Evolutionary conservation across 2,797 vertebrate species (phyloP).

Genomic region (Euthynnus affinis): DNA sequence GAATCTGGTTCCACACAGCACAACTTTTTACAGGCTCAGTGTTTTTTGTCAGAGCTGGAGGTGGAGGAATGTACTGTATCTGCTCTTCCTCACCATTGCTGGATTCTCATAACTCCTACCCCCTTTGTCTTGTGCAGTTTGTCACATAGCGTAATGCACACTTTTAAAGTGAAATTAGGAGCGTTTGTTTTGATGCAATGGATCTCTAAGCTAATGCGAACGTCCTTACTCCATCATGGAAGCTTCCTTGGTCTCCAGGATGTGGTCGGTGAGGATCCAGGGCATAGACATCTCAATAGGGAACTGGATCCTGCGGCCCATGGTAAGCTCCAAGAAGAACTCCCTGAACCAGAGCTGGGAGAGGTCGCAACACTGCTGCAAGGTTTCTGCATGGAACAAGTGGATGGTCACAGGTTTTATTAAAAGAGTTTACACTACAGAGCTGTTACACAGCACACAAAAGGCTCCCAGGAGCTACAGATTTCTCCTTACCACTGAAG

Average conservation of each 20-base stretch:
- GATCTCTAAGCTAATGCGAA: background rate
- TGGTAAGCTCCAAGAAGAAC: conserved; percentile 97
- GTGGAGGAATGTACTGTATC: background rate
- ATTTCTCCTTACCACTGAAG: conserved; percentile 93
- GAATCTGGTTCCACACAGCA: too few relatives aligned
- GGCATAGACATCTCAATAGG: conserved; percentile 99
- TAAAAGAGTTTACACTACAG: background rate
- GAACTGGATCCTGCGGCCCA: conserved; percentile 98
- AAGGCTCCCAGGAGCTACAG: background rate
- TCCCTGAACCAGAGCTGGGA: conserved; percentile 99
- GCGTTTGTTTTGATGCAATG: background rate
- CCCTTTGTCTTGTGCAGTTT: too few relatives aligned
- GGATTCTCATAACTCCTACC: too few relatives aligned
- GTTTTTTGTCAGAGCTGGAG: background rate
- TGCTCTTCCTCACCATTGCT: background rate
- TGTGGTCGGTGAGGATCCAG: conserved; percentile 98
- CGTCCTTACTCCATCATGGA: conserved; percentile 98
- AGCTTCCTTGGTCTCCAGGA: conserved; percentile 96
- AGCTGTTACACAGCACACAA: background rate
- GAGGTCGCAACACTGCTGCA: conserved; percentile 98
- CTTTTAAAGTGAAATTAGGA: background rate
- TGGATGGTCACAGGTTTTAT: background rate
- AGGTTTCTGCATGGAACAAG: conserved; percentile 87
- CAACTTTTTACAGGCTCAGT: background rate
- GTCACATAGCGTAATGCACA: background rate